Base-by-base conservation (phyloP, 2,888 invertebrate species). In the Galerucella calmariensis region DNA sequence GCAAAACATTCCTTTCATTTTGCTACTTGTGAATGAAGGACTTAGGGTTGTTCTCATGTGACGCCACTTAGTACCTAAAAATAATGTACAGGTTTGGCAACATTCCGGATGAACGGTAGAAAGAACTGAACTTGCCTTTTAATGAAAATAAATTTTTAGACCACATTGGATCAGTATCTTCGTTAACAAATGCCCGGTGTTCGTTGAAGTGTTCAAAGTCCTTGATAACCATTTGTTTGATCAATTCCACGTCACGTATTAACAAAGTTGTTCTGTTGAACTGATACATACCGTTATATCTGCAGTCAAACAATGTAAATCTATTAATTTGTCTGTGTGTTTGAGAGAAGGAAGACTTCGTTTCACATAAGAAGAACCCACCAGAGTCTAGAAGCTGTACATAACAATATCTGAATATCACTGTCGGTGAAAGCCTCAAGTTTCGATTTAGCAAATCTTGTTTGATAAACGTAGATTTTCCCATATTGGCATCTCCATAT, bases 11-110 rank as follows among this genome's bases (percentile, higher is more conserved):
- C 62, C 27, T 56, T 65, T 74, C 73, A 86, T 85, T 79, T 86
- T 86, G 73, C 83, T 83, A 24, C 84, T 80, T 6, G 85, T 86
- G 77, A 86, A 86, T 0, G 84, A 79, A 9, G 86, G 86, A 76
- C 88, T 89, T 2, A 89, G 75, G 0, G 87, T 88, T 4, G 84
- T 80, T 48, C 89, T 81, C 88, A 89, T 88, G 10, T 87, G 84
- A 6, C 80, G 76, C 85, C 85, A 85, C 75, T 78, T 77, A 11
- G 83, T 12, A 16, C 73, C 73, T 73, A 10, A 9, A 58, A 44
- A 24, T 41, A 41, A 41, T 41, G 35, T 41, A 41, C 1, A 41
- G 35, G 35, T 35, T 35, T 6, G 5, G 35, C 35, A 20, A 24
- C 10, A 24, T 2, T 41, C 35, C 8, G 8, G 9, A 9, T 8